Conservation (phyloP, 1,140 invertebrate genomes). For the Habropoda laboriosa region DNA sequence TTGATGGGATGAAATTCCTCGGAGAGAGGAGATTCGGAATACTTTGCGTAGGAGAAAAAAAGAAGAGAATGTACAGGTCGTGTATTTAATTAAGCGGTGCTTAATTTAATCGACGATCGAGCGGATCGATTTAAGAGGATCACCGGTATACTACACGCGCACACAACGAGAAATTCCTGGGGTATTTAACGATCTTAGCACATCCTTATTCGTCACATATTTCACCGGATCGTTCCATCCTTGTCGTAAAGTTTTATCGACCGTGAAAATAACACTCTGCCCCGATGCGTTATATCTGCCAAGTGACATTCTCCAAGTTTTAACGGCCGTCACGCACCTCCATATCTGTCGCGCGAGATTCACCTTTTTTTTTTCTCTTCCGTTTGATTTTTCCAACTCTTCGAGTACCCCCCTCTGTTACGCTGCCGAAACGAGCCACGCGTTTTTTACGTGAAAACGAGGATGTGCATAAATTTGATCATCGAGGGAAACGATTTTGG, state of each 20-base stretch:
- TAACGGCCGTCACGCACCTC: slow-evolving; percentile 42
- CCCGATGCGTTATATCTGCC: slow-evolving; percentile 44
- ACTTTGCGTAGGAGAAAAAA: too few relatives aligned
- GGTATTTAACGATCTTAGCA: slow-evolving; percentile 36
- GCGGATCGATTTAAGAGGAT: neutral
- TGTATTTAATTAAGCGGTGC: neutral
- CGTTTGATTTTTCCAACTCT: slow-evolving; percentile 28
- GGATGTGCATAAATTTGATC: neutral
- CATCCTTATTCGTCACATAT: slow-evolving; percentile 47
- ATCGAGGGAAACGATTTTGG: neutral
- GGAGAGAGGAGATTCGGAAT: too few relatives aligned
- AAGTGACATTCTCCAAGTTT: slow-evolving; percentile 49
- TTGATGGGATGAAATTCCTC: neutral
- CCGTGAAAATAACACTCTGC: slow-evolving; percentile 51
- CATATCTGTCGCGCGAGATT: slow-evolving; percentile 2
- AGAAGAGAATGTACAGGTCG: too few relatives aligned
- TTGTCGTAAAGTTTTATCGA: slow-evolving; percentile 53
- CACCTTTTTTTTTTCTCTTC: neutral
- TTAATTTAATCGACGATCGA: neutral
- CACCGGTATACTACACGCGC: neutral
- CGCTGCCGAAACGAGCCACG: neutral
- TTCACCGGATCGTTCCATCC: slow-evolving; percentile 40
- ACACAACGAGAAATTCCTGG: neutral
- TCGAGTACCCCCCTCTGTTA: too few relatives aligned
- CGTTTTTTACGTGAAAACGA: neutral